Evolutionary conservation across 2,888 invertebrate species (phyloP).

Genomic region (Conistra vaccinii): DNA sequence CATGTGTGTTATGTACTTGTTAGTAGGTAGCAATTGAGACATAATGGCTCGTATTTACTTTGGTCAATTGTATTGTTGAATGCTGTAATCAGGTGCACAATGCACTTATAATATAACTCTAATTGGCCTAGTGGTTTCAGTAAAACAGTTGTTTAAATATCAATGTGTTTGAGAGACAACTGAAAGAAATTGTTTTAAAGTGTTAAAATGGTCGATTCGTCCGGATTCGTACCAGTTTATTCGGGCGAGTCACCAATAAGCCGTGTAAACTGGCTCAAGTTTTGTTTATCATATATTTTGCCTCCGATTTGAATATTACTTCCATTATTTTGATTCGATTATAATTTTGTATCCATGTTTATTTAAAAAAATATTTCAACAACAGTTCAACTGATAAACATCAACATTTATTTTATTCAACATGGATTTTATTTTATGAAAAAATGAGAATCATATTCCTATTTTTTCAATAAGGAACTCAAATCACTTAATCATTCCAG

Average conservation of each 20-base stretch:
- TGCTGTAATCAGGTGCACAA: neutral
- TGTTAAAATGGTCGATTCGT: too few species aligned
- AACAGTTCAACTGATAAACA: too few species aligned
- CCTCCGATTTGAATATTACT: too few species aligned
- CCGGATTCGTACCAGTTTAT: too few species aligned
- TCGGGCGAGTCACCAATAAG: too few species aligned
- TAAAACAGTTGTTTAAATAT: neutral
- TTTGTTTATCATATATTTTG: neutral
- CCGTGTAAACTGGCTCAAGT: neutral
- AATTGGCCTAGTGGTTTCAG: neutral
- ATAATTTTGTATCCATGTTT: too few species aligned
- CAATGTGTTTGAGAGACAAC: neutral
- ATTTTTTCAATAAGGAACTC: neutral
- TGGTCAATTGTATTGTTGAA: constrained; percentile 35
- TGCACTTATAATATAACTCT: neutral
- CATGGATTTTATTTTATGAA: too few species aligned
- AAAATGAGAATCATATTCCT: too few species aligned
- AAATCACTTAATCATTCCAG: constrained; percentile 70
- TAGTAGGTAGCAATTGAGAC: constrained; percentile 24
- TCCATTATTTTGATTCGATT: too few species aligned
- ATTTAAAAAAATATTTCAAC: too few species aligned
- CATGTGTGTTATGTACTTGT: constrained; percentile 20
- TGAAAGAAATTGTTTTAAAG: neutral
- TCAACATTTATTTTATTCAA: too few species aligned
- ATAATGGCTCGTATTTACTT: constrained; percentile 33